A percentile compares a stretch with the other conserved stretches of the same genome.
Evolutionary conservation across 2,113 vertebrate genomes (phyloP).

Genomic region (Cheilinus undulatus): DNA sequence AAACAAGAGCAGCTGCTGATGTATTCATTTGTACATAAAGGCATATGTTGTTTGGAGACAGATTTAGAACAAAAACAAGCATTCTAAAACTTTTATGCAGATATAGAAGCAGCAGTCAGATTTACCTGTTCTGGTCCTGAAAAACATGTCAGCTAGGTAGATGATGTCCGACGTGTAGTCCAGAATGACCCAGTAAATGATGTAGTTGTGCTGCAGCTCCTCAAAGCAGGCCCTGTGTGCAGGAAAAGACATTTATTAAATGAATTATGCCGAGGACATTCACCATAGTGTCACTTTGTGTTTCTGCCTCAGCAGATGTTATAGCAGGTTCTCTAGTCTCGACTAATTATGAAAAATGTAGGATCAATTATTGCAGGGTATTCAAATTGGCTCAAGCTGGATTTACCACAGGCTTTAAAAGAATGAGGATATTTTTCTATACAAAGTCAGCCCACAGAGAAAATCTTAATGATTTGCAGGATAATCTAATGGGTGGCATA

Average conservation of each 20-base stretch:
- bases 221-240: constrained; percentile 93
- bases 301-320: not conserved
- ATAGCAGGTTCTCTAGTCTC: not conserved
- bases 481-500: not conserved
- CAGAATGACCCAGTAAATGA: constrained; percentile 88
- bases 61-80: too few relatives aligned
- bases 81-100: not conserved
- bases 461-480: not conserved
- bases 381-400: not conserved
- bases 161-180: constrained; percentile 91
- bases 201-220: constrained; percentile 90
- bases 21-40: too few relatives aligned
- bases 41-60: too few relatives aligned
- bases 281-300: not conserved
- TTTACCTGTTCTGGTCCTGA: constrained; percentile 92
- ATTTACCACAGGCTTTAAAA: not conserved
- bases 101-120: not conserved
- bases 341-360: not conserved
- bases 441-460: not conserved
- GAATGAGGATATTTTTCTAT: not conserved
- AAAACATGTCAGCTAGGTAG: constrained; percentile 92
- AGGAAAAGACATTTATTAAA: not conserved
- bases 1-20: too few relatives aligned
- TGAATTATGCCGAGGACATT: not conserved
- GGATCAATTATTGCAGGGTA: not conserved